Evolutionary conservation across 2,888 invertebrate genomes (phyloP), one percentile per base, ranked within the genome.

Genomic region (Spodoptera picta): DNA sequence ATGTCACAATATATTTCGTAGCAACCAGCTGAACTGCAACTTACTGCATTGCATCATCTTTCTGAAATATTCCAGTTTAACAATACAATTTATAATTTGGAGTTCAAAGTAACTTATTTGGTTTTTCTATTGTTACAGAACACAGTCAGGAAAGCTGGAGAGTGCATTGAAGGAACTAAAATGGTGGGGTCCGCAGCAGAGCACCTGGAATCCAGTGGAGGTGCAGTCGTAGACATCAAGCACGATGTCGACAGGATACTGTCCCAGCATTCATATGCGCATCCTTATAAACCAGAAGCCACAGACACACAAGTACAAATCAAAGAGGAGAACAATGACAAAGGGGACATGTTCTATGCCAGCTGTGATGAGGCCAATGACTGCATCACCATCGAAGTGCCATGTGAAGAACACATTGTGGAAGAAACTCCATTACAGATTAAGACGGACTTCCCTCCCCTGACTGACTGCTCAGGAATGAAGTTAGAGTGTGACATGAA

Each of bases 181-280:
- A 83, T 98, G 98, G 98, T 98, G 98, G 98, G 97, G 98, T 70
- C 96, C 96, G 56, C 97, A 97, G 86, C 98, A 98, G 92, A 97
- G 96, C 91, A 96, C 95, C 82, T 98, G 98, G 98, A 98, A 97
- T 89, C 98, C 98, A 79, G 95, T 97, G 85, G 95, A 96, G 80
- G 92, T 95, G 87, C 86, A 88, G 80, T 94, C 92, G n/a, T 95
- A 94, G 90, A 92, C 82, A 83, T 88, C 54, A 91, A 91, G 72
- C 93, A 90, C 62, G 93, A 95, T 75, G 88, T 93, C 31, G 83
- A 93, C 90, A 90, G 91, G 84, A 94, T 95, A 93, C 81, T 94
- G 84, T 83, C 89, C 31, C 95, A 94, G 81, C 95, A 95, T 86
- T 95, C 95, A 11, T 95, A 95, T 79, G 95, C 95, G 79, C 93